Conservation (phyloP, 2,797 vertebrate genomes). For the Pseudochirops corinnae region DNA sequence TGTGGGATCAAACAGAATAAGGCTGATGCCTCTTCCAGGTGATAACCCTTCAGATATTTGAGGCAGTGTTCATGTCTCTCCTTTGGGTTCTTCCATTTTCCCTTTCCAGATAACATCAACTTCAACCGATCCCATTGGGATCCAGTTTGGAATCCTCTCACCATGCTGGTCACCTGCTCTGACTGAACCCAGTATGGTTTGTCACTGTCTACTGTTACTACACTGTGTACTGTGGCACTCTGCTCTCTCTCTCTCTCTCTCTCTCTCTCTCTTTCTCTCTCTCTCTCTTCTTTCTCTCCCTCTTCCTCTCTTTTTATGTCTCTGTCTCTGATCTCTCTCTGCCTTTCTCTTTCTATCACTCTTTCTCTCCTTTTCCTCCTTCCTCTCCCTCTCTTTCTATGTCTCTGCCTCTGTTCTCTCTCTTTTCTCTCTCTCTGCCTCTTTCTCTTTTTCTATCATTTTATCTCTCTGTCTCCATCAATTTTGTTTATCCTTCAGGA, state of each 20-base stretch:
- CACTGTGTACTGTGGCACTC: background rate
- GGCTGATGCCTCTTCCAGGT: background rate
- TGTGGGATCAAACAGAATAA: background rate
- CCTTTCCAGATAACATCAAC: background rate
- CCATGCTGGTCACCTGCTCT: background rate
- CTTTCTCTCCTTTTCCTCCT: too few species aligned
- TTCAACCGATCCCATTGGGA: background rate
- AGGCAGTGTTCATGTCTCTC: background rate
- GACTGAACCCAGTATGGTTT: background rate
- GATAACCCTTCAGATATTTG: background rate
- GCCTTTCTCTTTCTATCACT: too few species aligned
- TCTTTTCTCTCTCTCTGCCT: background rate
- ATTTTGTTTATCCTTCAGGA: background rate
- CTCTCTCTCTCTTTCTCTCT: too few species aligned
- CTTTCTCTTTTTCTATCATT: background rate
- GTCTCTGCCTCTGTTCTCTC: background rate
- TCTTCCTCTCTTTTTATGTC: too few species aligned
- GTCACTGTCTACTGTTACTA: background rate
- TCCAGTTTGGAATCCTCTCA: background rate
- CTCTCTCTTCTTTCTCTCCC: background rate
- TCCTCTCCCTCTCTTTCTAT: background rate
- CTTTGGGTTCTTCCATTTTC: background rate
- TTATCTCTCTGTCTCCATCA: background rate
- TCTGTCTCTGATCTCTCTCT: background rate
- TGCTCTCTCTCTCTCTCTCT: too few species aligned